Percentiles rank a stretch among this genome's conserved stretches.
phyloP scores from a whole-genome alignment of 2,797 vertebrate genomes.

The Knipowitschia caucasica region DNA sequence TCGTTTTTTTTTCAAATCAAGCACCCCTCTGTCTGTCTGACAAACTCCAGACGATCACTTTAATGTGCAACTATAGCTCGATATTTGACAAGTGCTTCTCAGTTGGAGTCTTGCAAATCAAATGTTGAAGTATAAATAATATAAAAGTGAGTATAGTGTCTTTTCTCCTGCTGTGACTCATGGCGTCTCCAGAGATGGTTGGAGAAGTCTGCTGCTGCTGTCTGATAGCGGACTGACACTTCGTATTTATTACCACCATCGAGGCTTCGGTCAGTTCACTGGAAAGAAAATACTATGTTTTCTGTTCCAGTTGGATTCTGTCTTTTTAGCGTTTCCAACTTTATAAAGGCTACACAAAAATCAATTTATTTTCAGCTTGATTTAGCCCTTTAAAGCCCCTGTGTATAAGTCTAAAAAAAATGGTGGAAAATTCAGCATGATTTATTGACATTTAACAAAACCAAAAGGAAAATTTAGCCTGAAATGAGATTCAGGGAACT shows the following conservation, averaged over 20 bases:
- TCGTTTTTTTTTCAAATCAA: too few species aligned
- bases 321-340: not conserved
- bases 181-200: constrained; percentile 25
- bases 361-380: not conserved
- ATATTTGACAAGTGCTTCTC: constrained; percentile 39
- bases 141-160: constrained; percentile 29
- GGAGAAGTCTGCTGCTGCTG: constrained; percentile 17
- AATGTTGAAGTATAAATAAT: constrained; percentile 40
- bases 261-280: not conserved
- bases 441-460: too few species aligned
- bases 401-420: not conserved
- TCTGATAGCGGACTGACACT: constrained; percentile 6
- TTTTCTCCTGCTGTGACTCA: constrained; percentile 41
- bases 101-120: constrained; percentile 19
- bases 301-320: not conserved
- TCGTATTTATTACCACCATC: not conserved
- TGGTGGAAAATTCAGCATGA: too few species aligned
- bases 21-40: too few species aligned
- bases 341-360: not conserved
- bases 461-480: too few species aligned
- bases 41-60: too few species aligned
- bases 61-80: not conserved
- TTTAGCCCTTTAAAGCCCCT: not conserved
- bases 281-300: not conserved
- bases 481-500: too few species aligned